These are phyloP conservation scores for Anthopleura sola DNA, from an alignment of 64 coral and sea anemone genomes.

Conservation along the genomic window DNA sequence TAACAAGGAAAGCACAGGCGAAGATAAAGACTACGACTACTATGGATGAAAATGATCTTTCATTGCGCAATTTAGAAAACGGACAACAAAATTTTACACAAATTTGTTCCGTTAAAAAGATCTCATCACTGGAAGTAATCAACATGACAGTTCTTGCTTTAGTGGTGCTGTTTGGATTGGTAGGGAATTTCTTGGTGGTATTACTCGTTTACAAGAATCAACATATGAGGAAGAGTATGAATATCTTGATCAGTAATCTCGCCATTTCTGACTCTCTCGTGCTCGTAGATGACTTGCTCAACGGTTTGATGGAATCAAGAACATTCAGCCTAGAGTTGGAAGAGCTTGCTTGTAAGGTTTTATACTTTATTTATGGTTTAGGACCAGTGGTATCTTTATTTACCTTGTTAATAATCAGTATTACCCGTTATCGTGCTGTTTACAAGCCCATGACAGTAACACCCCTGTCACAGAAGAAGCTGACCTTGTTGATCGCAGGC, in stretches of 20 bases:
- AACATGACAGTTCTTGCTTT: background rate
- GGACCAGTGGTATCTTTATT: conserved; percentile 15
- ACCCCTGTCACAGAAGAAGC: background rate
- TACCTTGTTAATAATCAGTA: conserved; percentile 20
- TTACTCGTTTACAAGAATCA: background rate
- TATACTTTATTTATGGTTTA: background rate
- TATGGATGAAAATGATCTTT: background rate
- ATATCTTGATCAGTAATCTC: conserved; percentile 22
- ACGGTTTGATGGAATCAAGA: background rate
- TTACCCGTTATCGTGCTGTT: conserved; percentile 21
- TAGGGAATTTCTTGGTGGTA: conserved; percentile 25
- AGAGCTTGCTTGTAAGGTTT: conserved; percentile 16
- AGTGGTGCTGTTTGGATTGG: background rate
- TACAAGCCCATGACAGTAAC: background rate
- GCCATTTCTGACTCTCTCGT: conserved; percentile 25
- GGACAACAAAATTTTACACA: background rate
- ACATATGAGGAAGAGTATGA: background rate
- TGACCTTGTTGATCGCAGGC: background rate
- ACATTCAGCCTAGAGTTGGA: background rate
- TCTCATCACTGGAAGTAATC: background rate
- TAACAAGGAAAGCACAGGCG: background rate
- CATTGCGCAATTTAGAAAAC: background rate
- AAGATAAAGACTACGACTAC: background rate
- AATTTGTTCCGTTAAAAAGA: background rate
- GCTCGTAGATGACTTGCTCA: background rate